Evolutionary conservation across 1,140 invertebrate species (phyloP).

Genomic region (Notospermus geniculatus): DNA sequence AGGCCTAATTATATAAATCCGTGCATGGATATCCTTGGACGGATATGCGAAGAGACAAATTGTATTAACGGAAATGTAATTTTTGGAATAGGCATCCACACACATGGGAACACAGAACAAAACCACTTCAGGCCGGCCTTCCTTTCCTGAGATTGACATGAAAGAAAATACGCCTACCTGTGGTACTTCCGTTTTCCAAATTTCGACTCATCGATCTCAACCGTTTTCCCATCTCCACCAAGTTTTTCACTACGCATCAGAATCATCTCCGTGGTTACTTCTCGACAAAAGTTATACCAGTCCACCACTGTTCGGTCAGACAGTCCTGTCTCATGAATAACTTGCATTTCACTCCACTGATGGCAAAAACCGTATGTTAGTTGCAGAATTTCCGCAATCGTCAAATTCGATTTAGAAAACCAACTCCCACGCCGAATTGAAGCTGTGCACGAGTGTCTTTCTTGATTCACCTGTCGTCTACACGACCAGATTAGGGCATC

Average conservation of each 20-base stretch:
- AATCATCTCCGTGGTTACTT: background rate
- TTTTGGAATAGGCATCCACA: too few relatives aligned
- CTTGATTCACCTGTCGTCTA: too few relatives aligned
- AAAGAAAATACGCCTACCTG: too few relatives aligned
- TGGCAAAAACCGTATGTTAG: conserved; percentile 5
- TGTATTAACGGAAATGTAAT: too few relatives aligned
- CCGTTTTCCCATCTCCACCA: background rate
- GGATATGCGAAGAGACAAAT: too few relatives aligned
- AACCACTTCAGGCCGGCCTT: too few relatives aligned
- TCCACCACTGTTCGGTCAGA: background rate
- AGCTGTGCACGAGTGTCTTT: background rate
- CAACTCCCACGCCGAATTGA: conserved; percentile 7
- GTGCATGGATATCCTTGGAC: too few relatives aligned
- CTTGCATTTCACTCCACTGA: background rate
- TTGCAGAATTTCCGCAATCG: conserved; percentile 1
- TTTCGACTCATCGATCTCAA: conserved; percentile 10
- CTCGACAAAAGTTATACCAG: conserved; percentile 12
- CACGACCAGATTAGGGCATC: too few relatives aligned
- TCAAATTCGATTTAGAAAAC: conserved; percentile 7
- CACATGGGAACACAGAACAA: too few relatives aligned
- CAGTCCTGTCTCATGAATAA: background rate
- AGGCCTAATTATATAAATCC: too few relatives aligned
- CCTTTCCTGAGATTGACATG: too few relatives aligned
- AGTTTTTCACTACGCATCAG: background rate
- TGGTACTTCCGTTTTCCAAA: conserved; percentile 4